These are phyloP conservation scores for Calliopsis andreniformis DNA, from an alignment of 1,140 invertebrate genomes.

Conservation along the genomic window DNA sequence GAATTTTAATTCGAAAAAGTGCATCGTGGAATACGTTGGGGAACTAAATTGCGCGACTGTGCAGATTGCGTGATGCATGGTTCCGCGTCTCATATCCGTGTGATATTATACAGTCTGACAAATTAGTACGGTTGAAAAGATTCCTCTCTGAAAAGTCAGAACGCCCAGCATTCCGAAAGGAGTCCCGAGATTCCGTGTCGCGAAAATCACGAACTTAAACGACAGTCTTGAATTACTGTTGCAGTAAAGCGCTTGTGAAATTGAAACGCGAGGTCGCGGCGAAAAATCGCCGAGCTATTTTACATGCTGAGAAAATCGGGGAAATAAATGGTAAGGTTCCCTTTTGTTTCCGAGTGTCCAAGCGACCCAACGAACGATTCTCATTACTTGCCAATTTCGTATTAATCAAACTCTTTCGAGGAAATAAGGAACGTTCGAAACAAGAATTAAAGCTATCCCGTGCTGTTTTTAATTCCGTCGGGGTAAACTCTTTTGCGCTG, in stretches of 20 bases:
- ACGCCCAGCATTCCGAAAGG: not conserved
- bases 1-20: not conserved
- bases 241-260: conserved; percentile 18
- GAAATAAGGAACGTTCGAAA: not conserved
- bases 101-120: not conserved
- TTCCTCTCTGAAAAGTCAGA: not conserved
- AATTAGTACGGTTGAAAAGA: not conserved
- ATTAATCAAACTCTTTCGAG: not conserved
- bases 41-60: too few relatives aligned
- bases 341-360: not conserved
- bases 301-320: too few relatives aligned
- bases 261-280: conserved; percentile 15
- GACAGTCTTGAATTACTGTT: not conserved
- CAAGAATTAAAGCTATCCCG: not conserved
- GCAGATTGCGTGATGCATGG: too few relatives aligned
- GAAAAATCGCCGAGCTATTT: conserved; percentile 4
- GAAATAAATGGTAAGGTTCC: not conserved
- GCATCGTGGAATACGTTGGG: too few relatives aligned
- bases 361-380: not conserved
- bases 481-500: too few relatives aligned
- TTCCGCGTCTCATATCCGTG: too few relatives aligned
- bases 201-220: not conserved
- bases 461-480: too few relatives aligned
- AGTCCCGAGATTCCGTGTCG: not conserved
- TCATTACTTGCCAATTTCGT: not conserved